Percentiles rank a stretch among this genome's conserved stretches.
Conservation (phyloP, 1,140 invertebrate genomes). For the Saccostrea glomerata region DNA sequence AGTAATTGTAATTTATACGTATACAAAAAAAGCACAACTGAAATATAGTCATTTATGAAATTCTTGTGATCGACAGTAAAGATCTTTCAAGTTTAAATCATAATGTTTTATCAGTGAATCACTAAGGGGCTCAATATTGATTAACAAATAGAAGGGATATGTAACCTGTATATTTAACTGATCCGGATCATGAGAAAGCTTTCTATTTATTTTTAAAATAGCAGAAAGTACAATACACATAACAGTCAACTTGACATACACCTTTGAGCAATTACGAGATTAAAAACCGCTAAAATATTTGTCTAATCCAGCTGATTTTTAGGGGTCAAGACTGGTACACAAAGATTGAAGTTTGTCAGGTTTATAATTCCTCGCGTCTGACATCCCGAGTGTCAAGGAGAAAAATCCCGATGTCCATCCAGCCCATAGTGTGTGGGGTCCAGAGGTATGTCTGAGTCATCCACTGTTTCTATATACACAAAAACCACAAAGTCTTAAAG, state of each 20-base stretch:
- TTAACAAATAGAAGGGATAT: neutral
- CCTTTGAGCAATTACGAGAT: conserved; percentile 26
- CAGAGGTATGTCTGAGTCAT: conserved; percentile 23
- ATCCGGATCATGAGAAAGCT: conserved; percentile 5
- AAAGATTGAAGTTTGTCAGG: conserved; percentile 5
- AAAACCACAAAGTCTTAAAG: conserved; percentile 33
- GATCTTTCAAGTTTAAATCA: neutral
- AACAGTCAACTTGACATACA: conserved; percentile 28
- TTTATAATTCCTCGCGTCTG: conserved; percentile 9
- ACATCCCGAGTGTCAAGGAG: conserved; percentile 14
- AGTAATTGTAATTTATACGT: neutral
- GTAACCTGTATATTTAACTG: neutral
- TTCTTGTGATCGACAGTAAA: neutral
- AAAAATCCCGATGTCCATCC: neutral
- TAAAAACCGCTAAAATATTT: conserved; percentile 23
- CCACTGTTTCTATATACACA: conserved; percentile 31
- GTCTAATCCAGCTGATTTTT: conserved; percentile 26
- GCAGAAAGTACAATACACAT: conserved; percentile 31
- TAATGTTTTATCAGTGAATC: conserved; percentile 3
- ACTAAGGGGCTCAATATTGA: neutral
- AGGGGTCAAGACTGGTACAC: conserved; percentile 2
- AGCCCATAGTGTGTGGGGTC: conserved; percentile 12
- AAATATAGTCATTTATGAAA: neutral
- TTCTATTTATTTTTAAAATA: conserved; percentile 31
- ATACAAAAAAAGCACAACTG: neutral